Base-by-base conservation (phyloP, 1,140 invertebrate genomes). In the Spodoptera litura region DNA sequence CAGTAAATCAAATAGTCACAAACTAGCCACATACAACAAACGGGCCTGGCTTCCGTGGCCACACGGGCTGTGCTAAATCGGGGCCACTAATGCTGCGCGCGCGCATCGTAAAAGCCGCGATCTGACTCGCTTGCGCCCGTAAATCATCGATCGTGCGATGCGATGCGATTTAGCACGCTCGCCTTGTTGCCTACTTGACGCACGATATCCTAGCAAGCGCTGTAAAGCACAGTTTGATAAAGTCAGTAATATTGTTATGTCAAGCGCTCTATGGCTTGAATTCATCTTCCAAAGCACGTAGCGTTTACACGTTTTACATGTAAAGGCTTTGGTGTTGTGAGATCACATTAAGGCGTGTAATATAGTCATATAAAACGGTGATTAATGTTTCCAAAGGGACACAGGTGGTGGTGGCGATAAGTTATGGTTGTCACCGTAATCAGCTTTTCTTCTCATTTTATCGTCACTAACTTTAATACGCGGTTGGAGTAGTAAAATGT, bases 101-200 rank as follows among this genome's bases (percentile, higher is more conserved):
- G 59, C 75, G 78, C 73, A 44, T 91, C 89, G 87, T 93, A 91
- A 93, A 93, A 85, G 82, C 77, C 77, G 81, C 88, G 89, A 92
- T 92, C 88, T 85, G 86, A 88, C 86, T 85, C 84, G 85, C 83
- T 85, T 82, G 85, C 82, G 85, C 85, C 58, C 89, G 83, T 93
- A 93, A 93, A 93, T 92, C 91, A 92, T 88, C 83, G 81, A 92
- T 90, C 86, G 86, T 80, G 85, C 87, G 90, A 93, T 92, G 86
- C 89, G 89, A 89, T 89, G 88, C 89, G 89, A 89, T 93, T 89
- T 85, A 85, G 56, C 85, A 90, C 87, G 87, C 85, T 85, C 82
- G 74, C 35, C 71, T 79, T 55, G 56, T 51, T 79, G 61, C 62
- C 64, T 74, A 71, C 78, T 86, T 85, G 81, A 85, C 59, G 38